Evolutionary conservation across 2,888 invertebrate species (phyloP), one percentile per base, ranked within the genome.

Genomic region (Cetonia aurata): DNA sequence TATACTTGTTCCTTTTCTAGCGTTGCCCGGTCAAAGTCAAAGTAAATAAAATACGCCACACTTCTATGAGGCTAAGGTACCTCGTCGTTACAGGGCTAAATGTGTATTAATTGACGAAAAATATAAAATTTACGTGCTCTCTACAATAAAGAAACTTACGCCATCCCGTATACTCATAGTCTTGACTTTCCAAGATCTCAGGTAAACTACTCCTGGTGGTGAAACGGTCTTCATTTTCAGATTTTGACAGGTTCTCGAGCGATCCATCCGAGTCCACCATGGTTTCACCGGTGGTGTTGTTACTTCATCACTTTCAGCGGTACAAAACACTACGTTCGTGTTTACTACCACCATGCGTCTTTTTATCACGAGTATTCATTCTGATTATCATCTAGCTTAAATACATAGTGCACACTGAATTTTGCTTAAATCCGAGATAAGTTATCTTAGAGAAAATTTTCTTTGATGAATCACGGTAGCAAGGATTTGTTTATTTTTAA

Each of bases 161-260:
- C 80, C 80, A 81, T 4, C 79, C 80, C 73, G 77, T 79, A 69
- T 79, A 80, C 10, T 79, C 79, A 69, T 79, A 76, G 44, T 79
- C 79, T 1, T 79, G 79, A 70, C 80, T 79, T 62, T 77, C 76
- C 50, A 75, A 72, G 62, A 74, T 77, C 55, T 77, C 78, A 10
- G 75, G 71, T 46, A 76, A 71, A 73, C 37, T 37, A 37, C 72
- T 76, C 31, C 71, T 71, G 59, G 73, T 76, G 17, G 72, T 33
- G 33, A 56, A 33, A 33, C 56, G 67, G 12, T 42, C 53, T 55
- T 74, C 70, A 55, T 77, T 78, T 50, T 79, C 79, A 12, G 78
- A 78, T 71, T 74, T 78, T 8, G 78, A 78, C 46, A 77, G 71
- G 68, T 79, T 78, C 67, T 79, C 79, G 12, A 77, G 75, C 71